Conservation (phyloP, 2,888 invertebrate species). For the Tridacna gigas region DNA sequence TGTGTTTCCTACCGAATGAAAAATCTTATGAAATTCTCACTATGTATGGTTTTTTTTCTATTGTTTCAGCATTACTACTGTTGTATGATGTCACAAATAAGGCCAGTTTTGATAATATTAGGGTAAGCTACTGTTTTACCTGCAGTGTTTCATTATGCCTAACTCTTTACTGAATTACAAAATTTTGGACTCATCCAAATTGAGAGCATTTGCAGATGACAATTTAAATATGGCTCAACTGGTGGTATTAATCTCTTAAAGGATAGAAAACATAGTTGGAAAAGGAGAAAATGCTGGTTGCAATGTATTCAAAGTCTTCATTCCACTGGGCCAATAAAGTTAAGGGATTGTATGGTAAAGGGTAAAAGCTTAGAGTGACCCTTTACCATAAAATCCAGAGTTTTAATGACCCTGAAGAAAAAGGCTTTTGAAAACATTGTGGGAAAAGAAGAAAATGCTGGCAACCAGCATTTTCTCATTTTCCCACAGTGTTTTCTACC, state of each 20-base stretch:
- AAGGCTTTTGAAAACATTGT: constrained; percentile 3
- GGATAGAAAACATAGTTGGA: not conserved
- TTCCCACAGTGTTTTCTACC: not conserved
- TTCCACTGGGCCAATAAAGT: too few relatives aligned
- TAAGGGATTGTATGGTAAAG: too few relatives aligned
- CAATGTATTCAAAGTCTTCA: too few relatives aligned
- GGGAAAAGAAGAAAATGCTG: not conserved
- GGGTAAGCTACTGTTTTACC: constrained; percentile 87
- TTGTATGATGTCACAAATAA: constrained; percentile 98
- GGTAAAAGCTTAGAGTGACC: too few relatives aligned
- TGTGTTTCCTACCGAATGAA: too few relatives aligned
- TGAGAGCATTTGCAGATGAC: not conserved
- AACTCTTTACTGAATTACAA: not conserved
- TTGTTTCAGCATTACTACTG: constrained; percentile 92
- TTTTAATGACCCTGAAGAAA: not conserved
- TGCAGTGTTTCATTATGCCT: not conserved
- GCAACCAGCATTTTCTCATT: not conserved
- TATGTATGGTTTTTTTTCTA: constrained; percentile 6
- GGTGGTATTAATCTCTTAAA: not conserved
- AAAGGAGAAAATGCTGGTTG: constrained; percentile 3
- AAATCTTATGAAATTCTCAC: too few relatives aligned
- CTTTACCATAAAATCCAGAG: too few relatives aligned
- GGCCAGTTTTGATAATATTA: constrained; percentile 97
- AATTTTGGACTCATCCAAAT: not conserved
- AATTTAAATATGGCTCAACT: not conserved